Evolutionary conservation across 2,888 invertebrate species (phyloP).

Genomic region (Xylocampa areola): DNA sequence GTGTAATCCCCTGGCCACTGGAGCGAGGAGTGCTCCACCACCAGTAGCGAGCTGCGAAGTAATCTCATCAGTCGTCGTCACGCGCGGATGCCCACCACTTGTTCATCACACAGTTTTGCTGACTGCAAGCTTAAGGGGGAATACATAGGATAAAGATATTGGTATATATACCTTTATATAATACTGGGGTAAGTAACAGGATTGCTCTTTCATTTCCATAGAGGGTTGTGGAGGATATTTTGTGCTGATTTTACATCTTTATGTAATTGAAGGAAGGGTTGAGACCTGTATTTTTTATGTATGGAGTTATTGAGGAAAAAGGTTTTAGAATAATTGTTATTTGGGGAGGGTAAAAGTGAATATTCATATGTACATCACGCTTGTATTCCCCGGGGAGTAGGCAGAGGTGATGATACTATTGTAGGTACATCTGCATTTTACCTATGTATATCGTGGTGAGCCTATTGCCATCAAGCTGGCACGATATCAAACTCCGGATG

Average conservation of each 20-base stretch:
- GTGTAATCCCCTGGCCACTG: slow-evolving; percentile 19
- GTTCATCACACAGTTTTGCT: slow-evolving; percentile 22
- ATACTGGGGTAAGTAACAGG: slow-evolving; percentile 10
- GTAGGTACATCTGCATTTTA: no score
- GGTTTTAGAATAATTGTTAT: no score
- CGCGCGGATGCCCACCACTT: slow-evolving; percentile 21
- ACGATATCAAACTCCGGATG: no score
- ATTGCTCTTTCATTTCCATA: slow-evolving; percentile 12
- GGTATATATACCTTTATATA: slow-evolving; percentile 8
- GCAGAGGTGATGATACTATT: no score
- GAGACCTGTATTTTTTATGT: no score
- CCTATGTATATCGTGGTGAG: no score
- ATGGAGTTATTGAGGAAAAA: no score
- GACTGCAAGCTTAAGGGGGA: slow-evolving; percentile 24
- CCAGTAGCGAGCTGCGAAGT: slow-evolving; percentile 3
- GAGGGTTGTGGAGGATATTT: neutral
- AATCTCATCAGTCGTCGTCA: slow-evolving; percentile 27
- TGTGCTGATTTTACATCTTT: slow-evolving; percentile 83
- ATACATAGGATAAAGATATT: slow-evolving; percentile 11
- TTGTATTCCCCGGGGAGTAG: no score
- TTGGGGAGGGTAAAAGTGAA: no score
- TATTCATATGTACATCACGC: no score
- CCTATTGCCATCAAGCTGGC: no score
- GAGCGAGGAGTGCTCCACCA: slow-evolving; percentile 32
- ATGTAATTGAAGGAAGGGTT: no score